Evolutionary conservation across 2,113 vertebrate genomes (phyloP), one percentile per base, ranked within the genome.

Genomic region (Peromyscus leucopus): DNA sequence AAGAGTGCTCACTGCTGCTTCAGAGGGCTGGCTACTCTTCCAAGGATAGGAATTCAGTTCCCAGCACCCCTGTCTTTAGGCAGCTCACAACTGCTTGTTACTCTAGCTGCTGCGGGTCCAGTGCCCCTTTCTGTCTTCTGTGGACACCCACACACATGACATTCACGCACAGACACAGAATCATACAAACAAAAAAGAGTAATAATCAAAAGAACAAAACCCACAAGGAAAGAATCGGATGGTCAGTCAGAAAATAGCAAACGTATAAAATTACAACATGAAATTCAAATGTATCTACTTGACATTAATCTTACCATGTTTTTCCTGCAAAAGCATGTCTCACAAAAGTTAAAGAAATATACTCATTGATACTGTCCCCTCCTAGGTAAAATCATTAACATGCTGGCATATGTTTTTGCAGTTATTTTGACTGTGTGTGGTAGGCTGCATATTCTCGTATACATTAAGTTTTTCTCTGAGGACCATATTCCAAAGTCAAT

Each of bases 211-310:
- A 72, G 90, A 78, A 8, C 75, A 63, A 80, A 85, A 39, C 83
- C 48, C 80, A 42, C 51, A 72, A 79, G 84, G n/a, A 80, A 75
- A 91, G 24, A 12, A 72, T 39, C n/a, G 74, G 48, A 95, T 71
- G 22, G n/a, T 72, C 46, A 48, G 46, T 3, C 33, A 88, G 85
- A 93, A 97, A 95, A 57, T 57, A 95, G 86, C 59, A 95, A 80
- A 42, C 24, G 67, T 36, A 85, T 90, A 89, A 72, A 95, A 79
- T 16, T 80, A 90, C 46, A 85, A 31, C 3, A 46, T 76, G 46
- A 94, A 94, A 87, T 93, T 92, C 63, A 80, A 75, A 75, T 28
- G 31, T 51, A 90, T 0, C 24, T 83, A 61, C 17, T 79, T 95
- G 33, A 17, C 28, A 87, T 84, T 90, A 87, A 93, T 90, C 90